Evolutionary conservation across 2,797 vertebrate species (phyloP), one percentile per base, ranked within the genome.

Genomic region (Gila robusta): DNA sequence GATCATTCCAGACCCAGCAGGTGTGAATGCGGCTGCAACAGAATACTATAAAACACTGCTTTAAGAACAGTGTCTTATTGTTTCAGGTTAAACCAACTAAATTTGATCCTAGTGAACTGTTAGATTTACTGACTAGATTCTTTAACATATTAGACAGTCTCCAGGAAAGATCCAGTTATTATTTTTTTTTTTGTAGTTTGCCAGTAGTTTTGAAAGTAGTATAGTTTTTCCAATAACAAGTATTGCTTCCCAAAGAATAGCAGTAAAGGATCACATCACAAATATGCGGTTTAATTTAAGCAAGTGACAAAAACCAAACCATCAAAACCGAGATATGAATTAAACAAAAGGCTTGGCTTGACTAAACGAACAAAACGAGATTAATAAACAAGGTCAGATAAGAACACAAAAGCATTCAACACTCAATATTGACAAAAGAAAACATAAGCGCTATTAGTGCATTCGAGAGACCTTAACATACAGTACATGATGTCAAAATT

Each of bases 21-120:
- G 76, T 84, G 83, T 79, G 44, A 79, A 79, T 9, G 14, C 23
- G 17, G 64, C 35, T 23, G 11, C 7, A n/a, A 41, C 5, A 49
- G 39, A 67, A 77, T 37, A 23, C 44, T 77, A 37, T 77, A 67
- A 67, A 84, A 54, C 26, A 19, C n/a, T 70, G n/a, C 17, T 28
- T 66, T 37, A 77, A 76, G 16, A 70, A 84, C 62, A 84, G 49
- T 47, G 16, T 70, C 16, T 59, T 44, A 44, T 84, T 84, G 74
- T 84, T 71, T 79, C n/a, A 41, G 16, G 47, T 41, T 79, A 69
- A 79, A 59, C 62, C 26, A 69, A 84, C 32, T 2, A 32, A 79
- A 79, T 56, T 56, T 79, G 47, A 41, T 84, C 47, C 37, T 26
- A 44, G 59, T 39, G 28, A 77, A 69, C 32, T 41, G 73, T 69